Conservation (phyloP, 2,797 vertebrate species). For the Pangasius sanitwongsei region DNA sequence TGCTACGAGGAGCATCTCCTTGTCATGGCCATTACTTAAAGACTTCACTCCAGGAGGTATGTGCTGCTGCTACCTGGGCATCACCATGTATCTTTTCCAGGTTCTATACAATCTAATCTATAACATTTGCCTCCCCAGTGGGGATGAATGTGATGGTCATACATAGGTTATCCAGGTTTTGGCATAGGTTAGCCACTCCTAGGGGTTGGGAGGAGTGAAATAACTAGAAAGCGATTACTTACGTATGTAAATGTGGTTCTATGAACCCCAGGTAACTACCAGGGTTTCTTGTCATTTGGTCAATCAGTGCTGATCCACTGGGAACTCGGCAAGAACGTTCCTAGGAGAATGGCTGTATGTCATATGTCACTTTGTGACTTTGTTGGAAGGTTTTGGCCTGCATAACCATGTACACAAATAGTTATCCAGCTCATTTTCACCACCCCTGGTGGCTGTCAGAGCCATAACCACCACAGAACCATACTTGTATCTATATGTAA, state of each 20-base stretch:
- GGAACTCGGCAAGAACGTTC: background rate
- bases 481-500: background rate
- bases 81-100: background rate
- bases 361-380: background rate
- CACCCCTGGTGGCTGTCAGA: background rate
- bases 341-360: background rate
- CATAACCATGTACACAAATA: background rate
- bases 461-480: background rate
- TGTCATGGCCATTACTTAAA: background rate
- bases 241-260: background rate
- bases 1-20: background rate
- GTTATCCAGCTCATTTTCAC: background rate
- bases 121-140: background rate
- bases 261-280: background rate
- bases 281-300: background rate
- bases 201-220: background rate
- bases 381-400: background rate
- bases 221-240: background rate
- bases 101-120: background rate
- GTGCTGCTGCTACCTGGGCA: background rate
- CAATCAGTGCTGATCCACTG: background rate
- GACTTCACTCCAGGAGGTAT: background rate
- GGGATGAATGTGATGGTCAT: background rate
- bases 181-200: background rate
- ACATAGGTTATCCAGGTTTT: background rate